A percentile compares a stretch with the other conserved stretches of the same genome.
Evolutionary conservation across 2,888 invertebrate genomes (phyloP).

Genomic region (Troilus luridus): DNA sequence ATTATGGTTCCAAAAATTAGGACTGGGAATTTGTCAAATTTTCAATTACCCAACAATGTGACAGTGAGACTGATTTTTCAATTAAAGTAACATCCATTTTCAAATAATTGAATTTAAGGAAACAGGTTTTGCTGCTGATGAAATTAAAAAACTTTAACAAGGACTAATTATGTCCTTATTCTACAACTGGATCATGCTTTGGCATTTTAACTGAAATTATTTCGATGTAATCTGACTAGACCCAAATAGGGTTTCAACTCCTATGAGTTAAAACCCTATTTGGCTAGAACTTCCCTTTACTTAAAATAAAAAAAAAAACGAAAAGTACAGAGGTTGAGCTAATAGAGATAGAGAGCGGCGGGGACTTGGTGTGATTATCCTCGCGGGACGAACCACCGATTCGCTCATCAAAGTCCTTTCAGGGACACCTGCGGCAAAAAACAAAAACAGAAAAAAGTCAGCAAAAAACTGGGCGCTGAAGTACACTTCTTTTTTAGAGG

Average conservation of each 20-base stretch:
- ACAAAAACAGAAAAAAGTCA: background rate
- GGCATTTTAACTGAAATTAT: background rate
- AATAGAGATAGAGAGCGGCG: background rate
- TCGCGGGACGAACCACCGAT: background rate
- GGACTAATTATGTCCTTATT: background rate
- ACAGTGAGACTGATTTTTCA: too few relatives aligned
- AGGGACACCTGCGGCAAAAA: background rate
- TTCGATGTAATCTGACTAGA: background rate
- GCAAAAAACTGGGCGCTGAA: background rate
- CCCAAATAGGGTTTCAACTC: too few relatives aligned
- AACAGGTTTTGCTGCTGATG: too few relatives aligned
- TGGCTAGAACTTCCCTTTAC: background rate
- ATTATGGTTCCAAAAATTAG: too few relatives aligned
- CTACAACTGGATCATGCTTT: background rate
- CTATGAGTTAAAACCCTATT: background rate
- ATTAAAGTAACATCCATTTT: too few relatives aligned
- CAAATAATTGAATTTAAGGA: too few relatives aligned
- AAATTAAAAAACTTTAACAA: too few relatives aligned
- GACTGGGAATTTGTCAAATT: too few relatives aligned
- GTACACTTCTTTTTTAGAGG: background rate
- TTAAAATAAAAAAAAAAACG: background rate
- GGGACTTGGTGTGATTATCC: slow-evolving; percentile 11
- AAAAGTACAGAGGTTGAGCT: background rate
- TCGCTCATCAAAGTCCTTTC: slow-evolving; percentile 18
- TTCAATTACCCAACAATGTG: too few relatives aligned